These are phyloP conservation scores for Serripes groenlandicus DNA, from an alignment of 2,888 invertebrate genomes.

Conservation along the genomic window DNA sequence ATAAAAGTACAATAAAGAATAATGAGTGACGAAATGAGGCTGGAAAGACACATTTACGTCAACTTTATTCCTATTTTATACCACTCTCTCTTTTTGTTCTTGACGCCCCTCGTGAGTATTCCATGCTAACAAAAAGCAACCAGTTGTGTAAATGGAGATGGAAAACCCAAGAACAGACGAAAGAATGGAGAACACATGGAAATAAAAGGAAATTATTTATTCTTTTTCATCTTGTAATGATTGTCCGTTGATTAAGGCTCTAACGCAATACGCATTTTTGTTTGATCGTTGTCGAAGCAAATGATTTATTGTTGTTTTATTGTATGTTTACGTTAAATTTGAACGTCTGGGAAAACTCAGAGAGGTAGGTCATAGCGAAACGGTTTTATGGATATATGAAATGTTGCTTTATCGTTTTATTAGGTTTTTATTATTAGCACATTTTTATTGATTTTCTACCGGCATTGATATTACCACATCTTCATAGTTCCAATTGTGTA, in stretches of 20 bases:
- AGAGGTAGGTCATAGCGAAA: slow-evolving; percentile 15
- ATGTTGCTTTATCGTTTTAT: slow-evolving; percentile 19
- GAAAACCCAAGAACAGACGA: background rate
- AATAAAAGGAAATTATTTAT: slow-evolving; percentile 38
- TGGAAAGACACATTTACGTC: slow-evolving; percentile 26
- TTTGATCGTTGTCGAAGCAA: slow-evolving; percentile 62
- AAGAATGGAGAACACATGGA: slow-evolving; percentile 44
- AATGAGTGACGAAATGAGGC: slow-evolving; percentile 24
- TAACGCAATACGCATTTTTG: slow-evolving; percentile 46
- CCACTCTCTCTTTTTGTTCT: slow-evolving; percentile 26
- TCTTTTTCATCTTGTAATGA: slow-evolving; percentile 46
- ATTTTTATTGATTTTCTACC: slow-evolving; percentile 10
- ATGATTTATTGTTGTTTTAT: slow-evolving; percentile 59
- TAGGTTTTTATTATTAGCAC: slow-evolving; percentile 14
- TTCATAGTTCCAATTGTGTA: background rate
- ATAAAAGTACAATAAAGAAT: slow-evolving; percentile 24
- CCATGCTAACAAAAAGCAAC: background rate
- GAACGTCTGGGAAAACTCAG: slow-evolving; percentile 36
- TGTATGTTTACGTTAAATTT: slow-evolving; percentile 45
- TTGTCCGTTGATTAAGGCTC: slow-evolving; percentile 37
- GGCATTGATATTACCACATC: background rate
- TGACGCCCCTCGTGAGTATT: slow-evolving; percentile 11
- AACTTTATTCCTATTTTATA: slow-evolving; percentile 31
- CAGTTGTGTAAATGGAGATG: slow-evolving; percentile 15
- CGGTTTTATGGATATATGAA: slow-evolving; percentile 21